Percentiles rank a stretch among this genome's conserved stretches.
Conservation (phyloP, 2,797 vertebrate species). For the Tinamus major region DNA sequence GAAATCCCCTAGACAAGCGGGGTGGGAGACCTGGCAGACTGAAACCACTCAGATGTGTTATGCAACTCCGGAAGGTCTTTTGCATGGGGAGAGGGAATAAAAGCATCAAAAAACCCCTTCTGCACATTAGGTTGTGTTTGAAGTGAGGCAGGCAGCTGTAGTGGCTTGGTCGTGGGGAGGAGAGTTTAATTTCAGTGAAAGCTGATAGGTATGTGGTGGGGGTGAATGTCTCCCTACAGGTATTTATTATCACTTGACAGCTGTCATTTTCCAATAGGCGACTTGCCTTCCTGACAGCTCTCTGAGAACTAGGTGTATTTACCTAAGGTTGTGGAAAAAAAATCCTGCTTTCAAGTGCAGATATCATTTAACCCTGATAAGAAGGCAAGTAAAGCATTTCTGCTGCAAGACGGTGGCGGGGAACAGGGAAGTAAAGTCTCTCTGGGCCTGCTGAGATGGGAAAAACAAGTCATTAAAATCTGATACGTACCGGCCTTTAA, state of each 20-base stretch:
- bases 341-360: conserved; percentile 34
- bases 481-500: conserved; percentile 59
- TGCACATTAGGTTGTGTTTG: not conserved
- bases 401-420: conserved; percentile 16
- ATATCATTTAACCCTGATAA: conserved; percentile 66
- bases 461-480: conserved; percentile 65
- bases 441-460: conserved; percentile 34
- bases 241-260: conserved; percentile 59
- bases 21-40: not conserved
- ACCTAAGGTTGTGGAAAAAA: conserved; percentile 39
- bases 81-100: not conserved
- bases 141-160: conserved; percentile 21
- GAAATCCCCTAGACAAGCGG: not conserved
- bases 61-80: not conserved
- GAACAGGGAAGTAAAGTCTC: conserved; percentile 60
- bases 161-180: conserved; percentile 31
- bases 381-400: conserved; percentile 47
- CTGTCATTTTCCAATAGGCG: conserved; percentile 71
- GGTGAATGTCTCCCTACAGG: conserved; percentile 25
- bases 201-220: conserved; percentile 30
- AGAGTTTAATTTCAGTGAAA: conserved; percentile 53
- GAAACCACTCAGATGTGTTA: not conserved
- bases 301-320: conserved; percentile 68
- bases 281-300: conserved; percentile 63
- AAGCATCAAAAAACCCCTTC: not conserved